Conservation (phyloP, 2,888 invertebrate genomes). For the Muschampia plurimacula region DNA sequence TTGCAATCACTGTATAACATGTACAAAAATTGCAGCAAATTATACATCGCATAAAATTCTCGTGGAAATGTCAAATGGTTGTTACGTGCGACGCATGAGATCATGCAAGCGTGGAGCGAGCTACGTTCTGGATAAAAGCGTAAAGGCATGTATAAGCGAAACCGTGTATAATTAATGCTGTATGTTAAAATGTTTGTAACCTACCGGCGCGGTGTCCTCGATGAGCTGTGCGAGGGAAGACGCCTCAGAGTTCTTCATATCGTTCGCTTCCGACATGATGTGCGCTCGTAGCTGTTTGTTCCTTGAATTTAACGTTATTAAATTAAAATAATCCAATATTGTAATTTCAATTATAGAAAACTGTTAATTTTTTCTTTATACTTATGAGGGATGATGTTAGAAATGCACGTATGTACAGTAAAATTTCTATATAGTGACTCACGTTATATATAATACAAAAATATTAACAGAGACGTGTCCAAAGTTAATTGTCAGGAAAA, state of each 20-base stretch:
- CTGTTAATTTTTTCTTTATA: too few relatives aligned
- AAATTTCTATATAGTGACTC: too few relatives aligned
- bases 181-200: conserved; percentile 44
- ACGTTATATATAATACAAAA: too few relatives aligned
- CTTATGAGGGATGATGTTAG: too few relatives aligned
- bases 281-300: conserved; percentile 92
- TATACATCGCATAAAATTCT: conserved; percentile 20
- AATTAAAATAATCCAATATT: background rate
- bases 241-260: conserved; percentile 82
- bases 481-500: too few relatives aligned
- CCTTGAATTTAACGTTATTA: conserved; percentile 62
- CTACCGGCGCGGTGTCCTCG: conserved; percentile 82
- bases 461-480: too few relatives aligned
- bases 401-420: too few relatives aligned
- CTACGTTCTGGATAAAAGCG: conserved; percentile 41
- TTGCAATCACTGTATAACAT: conserved; percentile 2
- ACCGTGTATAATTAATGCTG: background rate
- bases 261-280: conserved; percentile 89
- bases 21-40: conserved; percentile 16
- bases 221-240: conserved; percentile 82
- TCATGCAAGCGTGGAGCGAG: conserved; percentile 57
- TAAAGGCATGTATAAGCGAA: conserved; percentile 25
- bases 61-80: conserved; percentile 38
- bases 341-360: too few relatives aligned
- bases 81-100: conserved; percentile 50